These are phyloP conservation scores for Ormyrus thymus DNA, from an alignment of 2,888 invertebrate genomes.

Conservation along the genomic window DNA sequence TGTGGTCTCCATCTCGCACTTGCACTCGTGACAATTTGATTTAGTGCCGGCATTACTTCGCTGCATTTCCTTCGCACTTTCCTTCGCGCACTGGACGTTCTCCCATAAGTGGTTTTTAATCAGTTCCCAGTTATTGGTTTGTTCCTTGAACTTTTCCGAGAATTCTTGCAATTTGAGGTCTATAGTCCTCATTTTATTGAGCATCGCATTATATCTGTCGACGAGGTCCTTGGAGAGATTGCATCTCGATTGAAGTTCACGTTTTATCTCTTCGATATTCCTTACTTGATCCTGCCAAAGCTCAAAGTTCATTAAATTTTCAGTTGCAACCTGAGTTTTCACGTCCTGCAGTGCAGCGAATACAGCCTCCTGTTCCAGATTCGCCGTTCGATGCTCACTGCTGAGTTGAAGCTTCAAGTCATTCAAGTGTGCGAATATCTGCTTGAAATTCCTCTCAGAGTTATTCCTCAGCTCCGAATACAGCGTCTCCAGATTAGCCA, in stretches of 20 bases:
- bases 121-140: conserved; percentile 34
- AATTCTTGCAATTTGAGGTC: conserved; percentile 68
- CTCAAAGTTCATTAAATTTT: conserved; percentile 70
- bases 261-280: conserved; percentile 75
- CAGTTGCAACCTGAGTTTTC: conserved; percentile 70
- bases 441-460: conserved; percentile 59
- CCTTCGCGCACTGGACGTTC: conserved; percentile 62
- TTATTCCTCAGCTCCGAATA: conserved; percentile 59
- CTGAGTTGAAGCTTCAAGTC: conserved; percentile 57
- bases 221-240: conserved; percentile 74
- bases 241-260: conserved; percentile 77
- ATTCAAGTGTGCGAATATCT: conserved; percentile 59
- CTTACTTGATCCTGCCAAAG: conserved; percentile 73
- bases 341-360: conserved; percentile 67
- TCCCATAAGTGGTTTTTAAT: conserved; percentile 62
- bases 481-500: conserved; percentile 59
- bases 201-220: conserved; percentile 75
- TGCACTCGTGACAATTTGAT: neutral
- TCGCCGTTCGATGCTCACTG: conserved; percentile 53
- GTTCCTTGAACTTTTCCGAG: conserved; percentile 52
- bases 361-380: conserved; percentile 54
- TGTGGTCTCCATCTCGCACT: conserved; percentile 2
- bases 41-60: conserved; percentile 12
- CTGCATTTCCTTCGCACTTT: conserved; percentile 57
- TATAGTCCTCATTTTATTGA: conserved; percentile 77